Base-by-base conservation (phyloP, 2,113 vertebrate species). In the Protobothrops flavoviridis region DNA sequence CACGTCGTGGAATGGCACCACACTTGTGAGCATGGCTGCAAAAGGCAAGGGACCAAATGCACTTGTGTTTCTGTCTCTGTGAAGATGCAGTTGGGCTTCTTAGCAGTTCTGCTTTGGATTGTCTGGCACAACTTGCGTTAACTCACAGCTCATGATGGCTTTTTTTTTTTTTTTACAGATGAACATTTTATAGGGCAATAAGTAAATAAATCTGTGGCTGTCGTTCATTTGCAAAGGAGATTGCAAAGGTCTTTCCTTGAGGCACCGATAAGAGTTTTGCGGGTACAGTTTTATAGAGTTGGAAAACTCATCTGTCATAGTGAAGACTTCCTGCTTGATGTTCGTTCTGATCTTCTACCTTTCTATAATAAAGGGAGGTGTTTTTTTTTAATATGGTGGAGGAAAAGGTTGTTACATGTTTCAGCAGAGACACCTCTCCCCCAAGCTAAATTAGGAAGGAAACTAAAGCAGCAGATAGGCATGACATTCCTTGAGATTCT, bases 231-330 rank as follows among this genome's bases (percentile, higher is more conserved):
- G 56, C 53, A 52, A 87, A 86, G 88, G 88, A 81, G 45, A 90
- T 93, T 86, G 69, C 92, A 90, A 57, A 93, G 88, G 88, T 52
- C 88, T 90, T 93, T 93, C 55, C 74, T 90, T 33, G 52, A 93
- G 74, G 21, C 74, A 52, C 69, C 15, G 0, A 20, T 74, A 81
- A 5, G 15, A 8, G 10, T 55, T 93, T 89, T 85, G 17, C 9
- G n/a, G 21, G 20, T 21, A 90, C 59, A 86, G 20, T 89, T 89
- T 81, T 33, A 64, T 11, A 92, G 43, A 88, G 43, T 26, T 89
- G 52, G 87, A 89, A 92, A 53, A 12, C 23, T n/a, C 61, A 6
- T 29, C 48, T 11, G 11, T 53, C 85, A 26, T 9, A 81, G 64
- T 5, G 15, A 89, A 89, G 39, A 43, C 0, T 64, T 33, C 56